Evolutionary conservation across 2,888 invertebrate species (phyloP).

Genomic region (Hedya salicella): DNA sequence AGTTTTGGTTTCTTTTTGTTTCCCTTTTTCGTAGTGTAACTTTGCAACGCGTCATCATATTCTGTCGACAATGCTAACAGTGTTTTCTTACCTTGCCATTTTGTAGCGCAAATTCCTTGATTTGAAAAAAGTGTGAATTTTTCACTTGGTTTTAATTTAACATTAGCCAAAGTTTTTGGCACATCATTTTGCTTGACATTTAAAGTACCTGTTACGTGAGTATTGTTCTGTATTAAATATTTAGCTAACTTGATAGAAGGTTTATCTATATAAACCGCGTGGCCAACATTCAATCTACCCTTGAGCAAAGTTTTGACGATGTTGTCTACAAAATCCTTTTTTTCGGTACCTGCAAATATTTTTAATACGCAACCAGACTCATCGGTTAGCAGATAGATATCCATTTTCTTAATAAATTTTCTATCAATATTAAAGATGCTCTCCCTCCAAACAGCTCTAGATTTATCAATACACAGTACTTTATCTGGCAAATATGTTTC

Average conservation of each 20-base stretch:
- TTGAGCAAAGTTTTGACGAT: constrained; percentile 21
- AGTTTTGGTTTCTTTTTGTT: constrained; percentile 22
- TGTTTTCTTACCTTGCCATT: constrained; percentile 23
- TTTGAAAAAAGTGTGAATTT: constrained; percentile 25
- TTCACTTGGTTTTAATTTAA: constrained; percentile 2
- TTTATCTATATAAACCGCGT: constrained; percentile 29
- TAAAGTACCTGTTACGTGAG: constrained; percentile 29
- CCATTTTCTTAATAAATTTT: background rate
- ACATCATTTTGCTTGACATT: constrained; percentile 8
- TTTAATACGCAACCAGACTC: constrained; percentile 30
- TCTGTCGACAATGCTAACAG: constrained; percentile 30
- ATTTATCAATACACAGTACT: constrained; percentile 26
- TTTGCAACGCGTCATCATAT: constrained; percentile 21
- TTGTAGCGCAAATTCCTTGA: constrained; percentile 25
- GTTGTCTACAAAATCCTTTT: constrained; percentile 2
- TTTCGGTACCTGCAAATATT: constrained; percentile 17
- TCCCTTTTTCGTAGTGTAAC: constrained; percentile 11
- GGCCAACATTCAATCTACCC: constrained; percentile 23
- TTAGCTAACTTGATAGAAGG: constrained; percentile 26
- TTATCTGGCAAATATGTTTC: constrained; percentile 11
- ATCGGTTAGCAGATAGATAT: constrained; percentile 30
- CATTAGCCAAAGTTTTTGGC: constrained; percentile 5
- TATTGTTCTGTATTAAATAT: constrained; percentile 28
- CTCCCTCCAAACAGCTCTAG: constrained; percentile 13
- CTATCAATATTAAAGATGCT: background rate